Conservation (phyloP, 1,140 invertebrate species). For the Parapsyche elsis region DNA sequence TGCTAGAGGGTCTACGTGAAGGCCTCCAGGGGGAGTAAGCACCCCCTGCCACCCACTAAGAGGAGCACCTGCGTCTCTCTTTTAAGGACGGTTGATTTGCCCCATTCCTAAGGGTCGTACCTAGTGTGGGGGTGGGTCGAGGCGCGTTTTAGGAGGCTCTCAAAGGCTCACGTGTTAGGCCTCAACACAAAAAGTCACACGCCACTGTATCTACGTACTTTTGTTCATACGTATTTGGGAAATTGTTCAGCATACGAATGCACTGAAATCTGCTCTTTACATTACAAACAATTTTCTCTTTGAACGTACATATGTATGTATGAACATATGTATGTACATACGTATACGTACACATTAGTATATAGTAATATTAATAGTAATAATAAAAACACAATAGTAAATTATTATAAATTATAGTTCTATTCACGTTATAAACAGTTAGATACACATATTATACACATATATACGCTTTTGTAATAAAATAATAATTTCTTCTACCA, state of each 20-base stretch:
- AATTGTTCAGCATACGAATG: constrained; percentile 4
- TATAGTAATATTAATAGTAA: no score
- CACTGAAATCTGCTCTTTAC: not conserved
- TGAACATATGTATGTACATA: no score
- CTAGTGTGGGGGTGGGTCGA: not conserved
- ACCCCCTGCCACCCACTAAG: not conserved
- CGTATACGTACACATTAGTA: no score
- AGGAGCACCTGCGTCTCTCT: constrained; percentile 20
- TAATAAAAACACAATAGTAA: no score
- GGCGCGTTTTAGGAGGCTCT: constrained; percentile 8
- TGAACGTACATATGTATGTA: no score
- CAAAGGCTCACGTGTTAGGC: constrained; percentile 22
- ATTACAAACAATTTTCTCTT: no score
- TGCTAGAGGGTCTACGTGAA: not conserved
- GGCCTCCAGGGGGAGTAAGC: not conserved
- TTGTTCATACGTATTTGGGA: not conserved
- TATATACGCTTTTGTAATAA: no score
- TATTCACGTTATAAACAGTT: no score
- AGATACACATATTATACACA: no score
- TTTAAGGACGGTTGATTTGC: constrained; percentile 40
- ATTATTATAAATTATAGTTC: no score
- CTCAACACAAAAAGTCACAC: constrained; percentile 12
- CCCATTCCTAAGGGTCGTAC: not conserved
- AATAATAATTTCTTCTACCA: no score
- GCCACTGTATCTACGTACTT: not conserved